Evolutionary conservation across 2,797 vertebrate genomes (phyloP).

Genomic region (Esox masquinongy): DNA sequence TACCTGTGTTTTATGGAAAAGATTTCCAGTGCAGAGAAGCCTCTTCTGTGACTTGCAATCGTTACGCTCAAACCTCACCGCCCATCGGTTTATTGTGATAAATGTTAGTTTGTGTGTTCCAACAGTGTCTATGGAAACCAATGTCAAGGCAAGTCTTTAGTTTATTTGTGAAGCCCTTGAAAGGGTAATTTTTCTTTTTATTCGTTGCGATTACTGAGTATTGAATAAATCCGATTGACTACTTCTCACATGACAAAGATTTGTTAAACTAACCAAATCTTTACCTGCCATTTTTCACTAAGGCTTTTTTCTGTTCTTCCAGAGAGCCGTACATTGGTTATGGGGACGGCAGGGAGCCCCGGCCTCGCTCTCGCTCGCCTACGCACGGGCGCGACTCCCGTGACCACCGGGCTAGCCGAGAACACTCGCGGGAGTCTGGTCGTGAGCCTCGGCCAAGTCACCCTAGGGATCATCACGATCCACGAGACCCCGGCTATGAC

Average conservation of each 20-base stretch:
- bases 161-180: not conserved
- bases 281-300: conserved; percentile 14
- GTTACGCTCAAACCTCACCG: not conserved
- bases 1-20: not conserved
- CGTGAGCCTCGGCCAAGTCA: conserved; percentile 62
- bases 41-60: not conserved
- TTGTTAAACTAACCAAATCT: conserved; percentile 13
- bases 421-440: conserved; percentile 45
- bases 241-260: not conserved
- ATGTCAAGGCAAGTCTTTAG: not conserved
- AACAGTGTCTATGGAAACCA: not conserved
- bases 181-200: not conserved
- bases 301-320: conserved; percentile 13
- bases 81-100: not conserved
- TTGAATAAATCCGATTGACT: not conserved
- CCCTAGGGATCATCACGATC: conserved; percentile 67
- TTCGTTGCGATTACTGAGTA: conserved; percentile 19
- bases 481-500: conserved; percentile 26
- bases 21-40: not conserved
- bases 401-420: conserved; percentile 79
- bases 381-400: conserved; percentile 73
- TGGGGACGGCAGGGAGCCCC: conserved; percentile 72
- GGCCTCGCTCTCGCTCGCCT: conserved; percentile 74
- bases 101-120: not conserved
- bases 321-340: conserved; percentile 67